Conservation (phyloP, 2,888 invertebrate genomes). For the Limnephilus auricula region DNA sequence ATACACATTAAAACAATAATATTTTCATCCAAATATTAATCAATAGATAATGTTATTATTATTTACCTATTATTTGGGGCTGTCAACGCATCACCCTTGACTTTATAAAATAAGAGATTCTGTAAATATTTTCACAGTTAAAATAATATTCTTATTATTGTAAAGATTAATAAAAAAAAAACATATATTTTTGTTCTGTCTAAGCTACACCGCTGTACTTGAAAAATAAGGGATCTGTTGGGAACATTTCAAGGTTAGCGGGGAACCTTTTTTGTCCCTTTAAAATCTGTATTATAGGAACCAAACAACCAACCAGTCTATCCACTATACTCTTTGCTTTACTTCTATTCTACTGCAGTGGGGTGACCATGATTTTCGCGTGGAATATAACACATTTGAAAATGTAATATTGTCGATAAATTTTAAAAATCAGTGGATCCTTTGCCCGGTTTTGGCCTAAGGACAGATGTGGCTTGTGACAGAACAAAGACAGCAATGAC, state of each 20-base stretch:
- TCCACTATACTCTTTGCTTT: not conserved
- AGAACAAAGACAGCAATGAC: no score
- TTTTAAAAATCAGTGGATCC: no score
- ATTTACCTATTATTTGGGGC: not conserved
- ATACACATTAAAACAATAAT: no score
- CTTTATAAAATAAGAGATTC: not conserved
- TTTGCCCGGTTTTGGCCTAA: no score
- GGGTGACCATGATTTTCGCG: not conserved
- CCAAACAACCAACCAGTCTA: not conserved
- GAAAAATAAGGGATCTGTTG: constrained; percentile 55
- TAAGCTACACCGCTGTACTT: constrained; percentile 18
- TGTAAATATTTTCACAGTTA: not conserved
- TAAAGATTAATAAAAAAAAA: not conserved
- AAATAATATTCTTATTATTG: not conserved
- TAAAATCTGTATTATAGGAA: constrained; percentile 39
- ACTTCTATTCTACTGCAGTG: not conserved
- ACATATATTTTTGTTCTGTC: not conserved
- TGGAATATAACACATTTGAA: not conserved
- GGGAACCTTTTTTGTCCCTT: constrained; percentile 55
- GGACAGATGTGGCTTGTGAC: no score
- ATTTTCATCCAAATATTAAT: no score
- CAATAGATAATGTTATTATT: no score
- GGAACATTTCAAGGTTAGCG: constrained; percentile 62
- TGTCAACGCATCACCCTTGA: not conserved
- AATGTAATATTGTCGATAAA: no score